Base-by-base conservation (phyloP, 2,113 vertebrate genomes). In the Falco punctatus region DNA sequence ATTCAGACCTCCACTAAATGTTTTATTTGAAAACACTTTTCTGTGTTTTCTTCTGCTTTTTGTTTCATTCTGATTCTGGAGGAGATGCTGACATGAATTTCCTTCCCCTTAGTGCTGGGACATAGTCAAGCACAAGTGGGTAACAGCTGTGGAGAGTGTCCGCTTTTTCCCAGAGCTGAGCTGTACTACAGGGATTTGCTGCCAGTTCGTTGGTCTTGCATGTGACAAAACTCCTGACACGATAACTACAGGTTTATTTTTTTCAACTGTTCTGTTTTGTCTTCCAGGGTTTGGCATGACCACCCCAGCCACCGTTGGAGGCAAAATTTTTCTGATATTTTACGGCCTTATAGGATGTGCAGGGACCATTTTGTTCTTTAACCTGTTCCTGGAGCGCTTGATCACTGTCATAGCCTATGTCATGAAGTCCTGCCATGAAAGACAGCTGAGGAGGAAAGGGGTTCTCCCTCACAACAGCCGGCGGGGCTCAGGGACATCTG, bases 231-330 rank as follows among this genome's bases (percentile, higher is more conserved):
- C 19, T 69, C 71, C 48, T 85, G 66, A 88, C 17, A 15, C 2
- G 3, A 4, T 52, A 77, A 54, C 40, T 62, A 54, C 27, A 58
- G 35, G 42, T 61, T 90, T 86, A 33, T 84, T 46, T 88, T 87
- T 95, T 85, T 57, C 61, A 93, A 62, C 42, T 96, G 77, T 91
- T 97, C 44, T 94, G 52, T 98, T 98, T 96, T 96, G 64, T 91
- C 86, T 98, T 98, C 48, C 97, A 99, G 99, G 99, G 33, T 99
- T 99, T 91, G 99, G 99, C 67, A 99, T 99, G 99, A 99, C 99
- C 27, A 99, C 99, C 1, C 99, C 99, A 3, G 98, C 98, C 42
- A 99, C 99, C 1, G 97, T 98, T 1, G 98, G 98, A 74, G 99
- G 99, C 9, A 99, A 99, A 97, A 96, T 99, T 97, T 99, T 99